Evolutionary conservation across 2,888 invertebrate species (phyloP), one percentile per base, ranked within the genome.

Genomic region (Mylabris sibirica): DNA sequence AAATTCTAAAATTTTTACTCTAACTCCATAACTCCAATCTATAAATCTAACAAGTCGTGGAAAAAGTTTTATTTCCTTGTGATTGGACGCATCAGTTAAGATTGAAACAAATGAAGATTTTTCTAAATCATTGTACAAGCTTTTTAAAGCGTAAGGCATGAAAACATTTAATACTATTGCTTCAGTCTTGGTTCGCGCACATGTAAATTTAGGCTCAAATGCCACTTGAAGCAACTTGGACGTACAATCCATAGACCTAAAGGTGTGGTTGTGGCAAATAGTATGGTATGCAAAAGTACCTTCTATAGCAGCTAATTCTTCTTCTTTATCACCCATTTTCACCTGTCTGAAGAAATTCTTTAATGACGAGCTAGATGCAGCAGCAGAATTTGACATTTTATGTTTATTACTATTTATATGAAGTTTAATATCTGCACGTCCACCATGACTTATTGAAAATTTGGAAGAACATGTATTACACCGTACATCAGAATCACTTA

Each of bases 21-120:
- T 63, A 63, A 77, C 71, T 2, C 79, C 78, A 34, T 62, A 71
- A 66, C 74, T 60, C 60, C 68, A 69, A 63, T 77, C 74, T 65
- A 79, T 78, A 62, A 71, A 80, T 62, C 78, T 76, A 20, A 79
- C 73, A n/a, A 79, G 22, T 11, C 77, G 68, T 5, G 78, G 79
- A 67, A 78, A 77, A 60, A 77, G 68, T 69, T 78, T 73, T 4
- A 60, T 61, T 41, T 66, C 64, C 20, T 75, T 77, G 60, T 80
- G 75, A 71, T 79, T 78, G 38, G 77, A 78, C 17, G 76, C 73
- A 68, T 80, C 77, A 24, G 75, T 76, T 17, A 71, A 70, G 34
- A 77, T 17, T 3, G 5, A n/a, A 11, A 76, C 62, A 68, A 53
- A 80, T 22, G 65, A 44, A 24, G 75, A 66, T 60, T 77, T 61